A percentile compares a stretch with the other conserved stretches of the same genome.
phyloP scores from a whole-genome alignment of 2,797 vertebrate species.

The Arnoldichthys spilopterus region DNA sequence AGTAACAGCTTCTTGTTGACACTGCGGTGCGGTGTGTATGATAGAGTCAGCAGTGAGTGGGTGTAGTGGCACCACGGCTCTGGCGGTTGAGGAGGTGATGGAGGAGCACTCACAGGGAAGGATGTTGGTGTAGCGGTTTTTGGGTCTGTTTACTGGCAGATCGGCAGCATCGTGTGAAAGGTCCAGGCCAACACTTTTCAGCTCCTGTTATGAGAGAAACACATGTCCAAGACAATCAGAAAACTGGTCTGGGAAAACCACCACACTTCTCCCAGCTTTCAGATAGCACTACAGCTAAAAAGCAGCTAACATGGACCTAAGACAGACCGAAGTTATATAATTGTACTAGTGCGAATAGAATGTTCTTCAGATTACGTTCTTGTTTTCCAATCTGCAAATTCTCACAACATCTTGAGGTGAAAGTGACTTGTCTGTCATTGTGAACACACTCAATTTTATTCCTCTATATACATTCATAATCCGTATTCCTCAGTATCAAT shows the following conservation, averaged over 20 bases:
- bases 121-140: slow-evolving; percentile 98
- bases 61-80: not conserved
- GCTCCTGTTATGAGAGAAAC: slow-evolving; percentile 74
- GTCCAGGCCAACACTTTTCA: slow-evolving; percentile 92
- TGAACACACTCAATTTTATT: no score
- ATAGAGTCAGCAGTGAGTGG: not conserved
- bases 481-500: no score
- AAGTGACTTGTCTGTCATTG: no score
- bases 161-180: slow-evolving; percentile 92
- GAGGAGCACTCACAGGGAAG: slow-evolving; percentile 87
- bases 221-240: not conserved
- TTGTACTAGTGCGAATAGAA: no score
- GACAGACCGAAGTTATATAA: no score
- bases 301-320: no score
- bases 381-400: no score
- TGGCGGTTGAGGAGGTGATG: not conserved
- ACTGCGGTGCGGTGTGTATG: not conserved
- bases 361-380: no score
- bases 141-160: slow-evolving; percentile 91
- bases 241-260: not conserved
- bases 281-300: no score
- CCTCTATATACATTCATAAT: no score
- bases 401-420: no score
- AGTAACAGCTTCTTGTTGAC: not conserved
- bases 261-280: no score